A percentile compares a stretch with the other conserved stretches of the same genome.
Conservation (phyloP, 2,888 invertebrate genomes). For the Holacanthella duospinosa region DNA sequence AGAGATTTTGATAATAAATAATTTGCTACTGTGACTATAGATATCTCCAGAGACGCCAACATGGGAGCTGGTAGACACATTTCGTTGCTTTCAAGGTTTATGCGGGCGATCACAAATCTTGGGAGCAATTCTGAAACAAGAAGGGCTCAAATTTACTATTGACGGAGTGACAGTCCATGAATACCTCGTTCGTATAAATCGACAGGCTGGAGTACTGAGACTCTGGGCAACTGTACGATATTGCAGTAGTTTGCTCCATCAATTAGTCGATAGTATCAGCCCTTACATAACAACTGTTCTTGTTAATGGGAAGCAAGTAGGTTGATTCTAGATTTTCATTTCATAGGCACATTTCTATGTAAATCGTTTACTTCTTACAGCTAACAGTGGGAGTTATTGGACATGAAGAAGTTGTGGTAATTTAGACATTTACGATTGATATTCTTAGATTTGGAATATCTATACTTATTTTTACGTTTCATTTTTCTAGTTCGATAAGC, state of each 20-base stretch:
- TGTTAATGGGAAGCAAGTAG: constrained; percentile 92
- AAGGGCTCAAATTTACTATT: constrained; percentile 58
- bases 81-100: constrained; percentile 59
- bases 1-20: too few species aligned
- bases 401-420: constrained; percentile 85
- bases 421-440: too few species aligned
- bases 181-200: constrained; percentile 61
- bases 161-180: constrained; percentile 50
- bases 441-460: too few species aligned
- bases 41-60: constrained; percentile 52
- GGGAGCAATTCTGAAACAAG: constrained; percentile 67
- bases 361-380: constrained; percentile 42
- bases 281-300: constrained; percentile 96
- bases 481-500: constrained; percentile 97
- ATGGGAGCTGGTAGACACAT: constrained; percentile 61
- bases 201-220: constrained; percentile 70
- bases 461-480: too few species aligned
- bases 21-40: neutral
- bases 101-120: constrained; percentile 72
- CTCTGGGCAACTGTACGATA: constrained; percentile 91
- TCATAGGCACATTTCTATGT: constrained; percentile 4
- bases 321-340: constrained; percentile 12
- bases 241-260: constrained; percentile 83
- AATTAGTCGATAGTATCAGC: constrained; percentile 94
- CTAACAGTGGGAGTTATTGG: constrained; percentile 89